Conservation (phyloP, 1,140 invertebrate genomes). For the Ectropis grisescens region DNA sequence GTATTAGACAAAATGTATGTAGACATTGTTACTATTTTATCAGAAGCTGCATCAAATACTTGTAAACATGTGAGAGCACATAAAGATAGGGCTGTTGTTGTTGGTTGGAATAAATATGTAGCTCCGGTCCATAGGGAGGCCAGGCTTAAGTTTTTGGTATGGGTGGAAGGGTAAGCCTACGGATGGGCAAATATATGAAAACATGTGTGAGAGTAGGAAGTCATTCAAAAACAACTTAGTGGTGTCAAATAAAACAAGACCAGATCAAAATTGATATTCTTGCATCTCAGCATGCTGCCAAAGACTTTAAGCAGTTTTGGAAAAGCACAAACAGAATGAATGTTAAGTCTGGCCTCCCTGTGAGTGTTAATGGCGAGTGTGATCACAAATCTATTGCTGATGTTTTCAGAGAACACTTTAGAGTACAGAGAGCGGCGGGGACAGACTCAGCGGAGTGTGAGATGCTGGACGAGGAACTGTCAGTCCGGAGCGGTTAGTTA, state of each 20-base stretch:
- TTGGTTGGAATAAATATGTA: conserved; percentile 11
- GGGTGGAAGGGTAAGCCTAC: conserved; percentile 2
- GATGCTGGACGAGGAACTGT: background rate
- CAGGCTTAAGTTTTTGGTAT: conserved; percentile 2
- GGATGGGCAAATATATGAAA: conserved; percentile 2
- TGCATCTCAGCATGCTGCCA: conserved; percentile 2
- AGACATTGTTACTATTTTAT: conserved; percentile 3
- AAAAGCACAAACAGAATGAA: conserved; percentile 9
- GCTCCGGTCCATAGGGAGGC: conserved; percentile 5
- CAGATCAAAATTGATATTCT: conserved; percentile 8
- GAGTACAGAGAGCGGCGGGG: background rate
- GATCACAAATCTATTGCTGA: conserved; percentile 8
- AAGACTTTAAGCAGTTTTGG: conserved; percentile 12
- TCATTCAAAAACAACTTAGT: conserved; percentile 7
- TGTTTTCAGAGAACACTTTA: conserved; percentile 4
- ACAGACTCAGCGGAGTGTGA: background rate
- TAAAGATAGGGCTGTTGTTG: background rate
- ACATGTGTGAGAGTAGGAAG: conserved; percentile 5
- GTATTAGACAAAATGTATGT: conserved; percentile 6
- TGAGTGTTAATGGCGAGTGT: conserved; percentile 4
- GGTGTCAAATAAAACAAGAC: conserved; percentile 9
- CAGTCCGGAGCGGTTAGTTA: background rate
- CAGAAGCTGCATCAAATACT: background rate
- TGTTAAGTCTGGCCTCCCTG: conserved; percentile 5
- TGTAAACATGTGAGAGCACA: background rate